These are phyloP conservation scores for Drosophila saltans DNA, from an alignment of 1,140 invertebrate species.

Conservation along the genomic window DNA sequence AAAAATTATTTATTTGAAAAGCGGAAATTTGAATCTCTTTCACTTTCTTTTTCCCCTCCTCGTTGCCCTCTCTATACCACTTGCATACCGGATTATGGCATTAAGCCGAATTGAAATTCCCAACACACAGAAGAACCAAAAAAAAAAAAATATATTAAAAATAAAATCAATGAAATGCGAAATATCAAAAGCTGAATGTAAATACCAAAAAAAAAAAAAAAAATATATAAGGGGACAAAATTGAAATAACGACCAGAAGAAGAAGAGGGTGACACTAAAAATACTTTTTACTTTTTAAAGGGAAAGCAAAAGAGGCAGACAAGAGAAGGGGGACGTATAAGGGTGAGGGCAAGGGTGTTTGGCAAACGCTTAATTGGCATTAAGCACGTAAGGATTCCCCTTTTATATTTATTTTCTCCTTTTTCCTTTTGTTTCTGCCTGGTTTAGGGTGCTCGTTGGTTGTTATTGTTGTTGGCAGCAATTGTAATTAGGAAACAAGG, in stretches of 20 bases:
- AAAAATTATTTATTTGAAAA: slow-evolving; percentile 43
- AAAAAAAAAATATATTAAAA: slow-evolving; percentile 29
- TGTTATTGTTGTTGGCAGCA: slow-evolving; percentile 61
- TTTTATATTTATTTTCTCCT: background rate
- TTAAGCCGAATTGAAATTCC: slow-evolving; percentile 28
- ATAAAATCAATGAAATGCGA: slow-evolving; percentile 65
- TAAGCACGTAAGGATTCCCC: slow-evolving; percentile 57
- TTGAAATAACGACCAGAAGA: background rate
- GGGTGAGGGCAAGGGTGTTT: slow-evolving; percentile 37
- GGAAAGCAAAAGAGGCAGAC: background rate
- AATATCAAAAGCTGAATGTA: slow-evolving; percentile 68
- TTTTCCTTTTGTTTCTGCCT: background rate
- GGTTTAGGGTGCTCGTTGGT: slow-evolving; percentile 30
- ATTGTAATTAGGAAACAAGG: slow-evolving; percentile 66
- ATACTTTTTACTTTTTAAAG: background rate
- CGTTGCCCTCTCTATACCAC: background rate
- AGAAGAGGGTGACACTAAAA: slow-evolving; percentile 32
- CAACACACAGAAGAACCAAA: slow-evolving; percentile 28
- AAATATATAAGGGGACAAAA: background rate
- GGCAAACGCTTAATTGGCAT: slow-evolving; percentile 76
- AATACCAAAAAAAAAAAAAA: slow-evolving; percentile 31
- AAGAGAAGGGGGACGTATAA: too few relatives aligned
- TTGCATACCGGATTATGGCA: slow-evolving; percentile 16
- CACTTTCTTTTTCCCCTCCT: background rate
- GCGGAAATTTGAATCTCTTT: slow-evolving; percentile 24